These are phyloP conservation scores for Pyrocephalus nanus DNA, from an alignment of 2,797 vertebrate species.

Conservation along the genomic window DNA sequence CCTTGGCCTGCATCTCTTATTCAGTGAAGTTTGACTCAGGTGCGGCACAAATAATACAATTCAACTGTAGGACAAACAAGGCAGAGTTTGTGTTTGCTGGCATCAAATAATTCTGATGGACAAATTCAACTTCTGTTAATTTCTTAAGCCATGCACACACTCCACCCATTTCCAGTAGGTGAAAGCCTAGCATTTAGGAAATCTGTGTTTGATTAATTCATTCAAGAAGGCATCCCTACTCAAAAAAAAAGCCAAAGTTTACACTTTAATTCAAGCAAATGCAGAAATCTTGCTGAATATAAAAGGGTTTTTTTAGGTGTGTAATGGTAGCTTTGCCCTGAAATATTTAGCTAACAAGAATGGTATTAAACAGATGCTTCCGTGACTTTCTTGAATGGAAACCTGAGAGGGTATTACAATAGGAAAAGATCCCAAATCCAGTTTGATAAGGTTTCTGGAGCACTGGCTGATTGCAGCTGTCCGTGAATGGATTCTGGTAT, in stretches of 20 bases:
- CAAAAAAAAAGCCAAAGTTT: background rate
- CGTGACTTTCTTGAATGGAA: background rate
- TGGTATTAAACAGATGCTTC: background rate
- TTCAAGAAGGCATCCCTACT: background rate
- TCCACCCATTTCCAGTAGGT: background rate
- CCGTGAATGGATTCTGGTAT: background rate
- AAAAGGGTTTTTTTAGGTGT: slow-evolving; percentile 1
- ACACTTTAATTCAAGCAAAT: background rate
- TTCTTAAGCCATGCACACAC: background rate
- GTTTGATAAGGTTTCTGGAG: background rate
- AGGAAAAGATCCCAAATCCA: background rate
- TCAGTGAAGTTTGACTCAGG: background rate
- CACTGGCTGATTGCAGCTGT: background rate
- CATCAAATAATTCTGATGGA: background rate
- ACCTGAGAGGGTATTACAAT: background rate
- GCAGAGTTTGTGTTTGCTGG: background rate
- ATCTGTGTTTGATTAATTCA: background rate
- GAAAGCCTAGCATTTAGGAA: background rate
- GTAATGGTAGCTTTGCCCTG: background rate
- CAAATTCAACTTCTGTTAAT: background rate
- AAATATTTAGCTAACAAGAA: background rate
- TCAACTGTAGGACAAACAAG: background rate
- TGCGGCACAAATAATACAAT: background rate
- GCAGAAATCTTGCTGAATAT: background rate
- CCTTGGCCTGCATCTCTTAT: background rate